phyloP scores from a whole-genome alignment of 2,113 vertebrate genomes.

The Pandion haliaetus region DNA sequence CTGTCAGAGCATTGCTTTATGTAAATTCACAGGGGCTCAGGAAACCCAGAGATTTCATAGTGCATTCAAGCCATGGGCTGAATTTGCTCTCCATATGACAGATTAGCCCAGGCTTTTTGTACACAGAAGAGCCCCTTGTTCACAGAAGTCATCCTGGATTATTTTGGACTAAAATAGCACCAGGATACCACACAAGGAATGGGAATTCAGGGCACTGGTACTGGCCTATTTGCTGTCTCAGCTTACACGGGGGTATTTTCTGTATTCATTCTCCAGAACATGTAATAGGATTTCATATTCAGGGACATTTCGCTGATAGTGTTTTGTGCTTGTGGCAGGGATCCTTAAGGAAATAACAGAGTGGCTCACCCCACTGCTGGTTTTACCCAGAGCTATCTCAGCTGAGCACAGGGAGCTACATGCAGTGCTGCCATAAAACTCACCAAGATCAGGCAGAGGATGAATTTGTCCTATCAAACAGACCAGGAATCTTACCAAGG shows the following conservation, averaged over 20 bases:
- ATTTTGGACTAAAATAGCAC: not conserved
- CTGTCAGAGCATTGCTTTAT: not conserved
- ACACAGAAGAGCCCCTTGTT: not conserved
- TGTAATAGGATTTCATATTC: not conserved
- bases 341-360: not conserved
- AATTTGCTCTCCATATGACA: not conserved
- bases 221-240: fast-evolving
- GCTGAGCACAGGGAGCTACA: not conserved
- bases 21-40: not conserved
- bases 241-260: not conserved
- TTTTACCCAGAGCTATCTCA: not conserved
- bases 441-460: not conserved
- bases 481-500: not conserved
- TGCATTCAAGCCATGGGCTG: not conserved
- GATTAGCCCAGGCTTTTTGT: not conserved
- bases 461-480: not conserved
- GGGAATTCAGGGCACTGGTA: not conserved
- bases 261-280: not conserved
- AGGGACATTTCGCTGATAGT: not conserved
- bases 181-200: not conserved
- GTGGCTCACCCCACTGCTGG: not conserved
- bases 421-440: not conserved
- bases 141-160: not conserved
- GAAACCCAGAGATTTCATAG: not conserved
- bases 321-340: not conserved